Evolutionary conservation across 1,140 invertebrate species (phyloP).

Genomic region (Parasteatoda tepidariorum): DNA sequence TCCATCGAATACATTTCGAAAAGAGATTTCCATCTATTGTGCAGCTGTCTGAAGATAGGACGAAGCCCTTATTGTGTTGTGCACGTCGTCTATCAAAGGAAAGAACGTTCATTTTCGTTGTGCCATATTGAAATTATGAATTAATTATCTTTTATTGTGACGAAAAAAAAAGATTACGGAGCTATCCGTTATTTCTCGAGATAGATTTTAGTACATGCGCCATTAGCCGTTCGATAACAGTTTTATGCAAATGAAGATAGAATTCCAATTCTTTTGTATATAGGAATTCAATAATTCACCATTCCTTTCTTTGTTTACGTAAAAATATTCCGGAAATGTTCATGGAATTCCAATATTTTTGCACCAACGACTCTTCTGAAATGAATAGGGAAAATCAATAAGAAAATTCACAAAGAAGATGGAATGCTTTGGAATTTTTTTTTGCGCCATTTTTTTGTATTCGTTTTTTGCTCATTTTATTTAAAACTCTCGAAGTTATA

Average conservation of each 20-base stretch:
- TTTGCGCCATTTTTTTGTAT: background rate
- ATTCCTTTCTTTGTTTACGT: constrained; percentile 51
- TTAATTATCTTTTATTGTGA: constrained; percentile 48
- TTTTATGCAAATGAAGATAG: constrained; percentile 57
- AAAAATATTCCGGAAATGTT: constrained; percentile 52
- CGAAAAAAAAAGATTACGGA: constrained; percentile 4
- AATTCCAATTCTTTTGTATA: constrained; percentile 58
- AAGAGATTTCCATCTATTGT: background rate
- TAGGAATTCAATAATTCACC: constrained; percentile 54
- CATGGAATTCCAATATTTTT: constrained; percentile 58
- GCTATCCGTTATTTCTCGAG: background rate
- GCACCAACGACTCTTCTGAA: constrained; percentile 32
- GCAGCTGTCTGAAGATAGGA: background rate
- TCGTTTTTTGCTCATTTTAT: background rate
- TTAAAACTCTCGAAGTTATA: background rate
- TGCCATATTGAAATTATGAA: constrained; percentile 52
- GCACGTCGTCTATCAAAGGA: background rate
- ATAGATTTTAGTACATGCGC: constrained; percentile 19
- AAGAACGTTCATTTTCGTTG: background rate
- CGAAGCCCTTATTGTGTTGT: background rate
- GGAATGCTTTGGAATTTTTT: constrained; percentile 8
- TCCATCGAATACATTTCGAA: background rate
- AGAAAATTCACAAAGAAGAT: background rate
- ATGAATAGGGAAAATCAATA: constrained; percentile 48
- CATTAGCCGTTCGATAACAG: constrained; percentile 53